These are phyloP conservation scores for Gymnocephalus cernua DNA, from an alignment of 2,113 vertebrate genomes.

Conservation along the genomic window DNA sequence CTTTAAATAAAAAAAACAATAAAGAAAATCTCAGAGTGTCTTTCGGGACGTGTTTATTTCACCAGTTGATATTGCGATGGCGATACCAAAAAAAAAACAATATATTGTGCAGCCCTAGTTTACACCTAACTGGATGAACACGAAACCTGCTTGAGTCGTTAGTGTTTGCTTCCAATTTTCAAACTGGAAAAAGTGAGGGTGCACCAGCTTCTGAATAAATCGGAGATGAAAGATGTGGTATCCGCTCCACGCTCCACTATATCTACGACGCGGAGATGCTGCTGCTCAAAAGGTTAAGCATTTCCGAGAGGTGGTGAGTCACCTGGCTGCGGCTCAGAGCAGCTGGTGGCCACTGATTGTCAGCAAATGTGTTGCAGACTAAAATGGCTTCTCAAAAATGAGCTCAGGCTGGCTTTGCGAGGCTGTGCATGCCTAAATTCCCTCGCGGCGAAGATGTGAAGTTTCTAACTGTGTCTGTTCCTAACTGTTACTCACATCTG, in stretches of 20 bases:
- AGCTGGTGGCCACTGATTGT: neutral
- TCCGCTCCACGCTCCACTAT: neutral
- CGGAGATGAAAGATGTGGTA: no score
- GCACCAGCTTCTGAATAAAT: neutral
- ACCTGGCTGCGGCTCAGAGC: no score
- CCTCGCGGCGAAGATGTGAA: neutral
- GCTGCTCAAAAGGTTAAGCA: neutral
- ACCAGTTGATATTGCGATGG: no score
- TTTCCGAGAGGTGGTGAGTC: neutral
- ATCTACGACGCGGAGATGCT: neutral
- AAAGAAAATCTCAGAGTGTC: no score
- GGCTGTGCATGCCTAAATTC: neutral
- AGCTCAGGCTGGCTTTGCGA: neutral
- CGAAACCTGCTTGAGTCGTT: neutral
- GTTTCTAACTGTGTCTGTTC: neutral
- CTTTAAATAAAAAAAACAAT: no score
- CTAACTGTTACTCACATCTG: conserved; percentile 88
- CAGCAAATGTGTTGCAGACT: neutral
- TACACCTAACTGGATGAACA: neutral
- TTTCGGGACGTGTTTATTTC: no score
- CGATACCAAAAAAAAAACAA: no score
- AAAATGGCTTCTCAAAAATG: neutral
- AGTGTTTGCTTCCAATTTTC: neutral
- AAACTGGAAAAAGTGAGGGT: neutral
- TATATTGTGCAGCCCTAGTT: no score